Conservation (phyloP, 2,113 vertebrate genomes). For the Pelecanoides urinatrix region DNA sequence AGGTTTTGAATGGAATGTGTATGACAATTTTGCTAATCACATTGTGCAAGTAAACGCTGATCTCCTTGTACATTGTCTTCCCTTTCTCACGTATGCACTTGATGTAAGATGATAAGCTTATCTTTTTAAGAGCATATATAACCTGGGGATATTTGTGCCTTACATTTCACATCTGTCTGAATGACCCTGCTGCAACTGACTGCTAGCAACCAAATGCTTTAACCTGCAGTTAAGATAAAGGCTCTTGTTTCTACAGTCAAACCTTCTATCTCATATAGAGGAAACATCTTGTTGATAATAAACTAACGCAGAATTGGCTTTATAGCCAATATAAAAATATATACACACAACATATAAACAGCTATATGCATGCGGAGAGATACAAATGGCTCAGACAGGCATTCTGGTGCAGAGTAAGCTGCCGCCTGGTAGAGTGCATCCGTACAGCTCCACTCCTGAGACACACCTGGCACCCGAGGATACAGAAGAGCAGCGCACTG, state of each 20-base stretch:
- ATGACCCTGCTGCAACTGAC: background rate
- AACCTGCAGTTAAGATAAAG: background rate
- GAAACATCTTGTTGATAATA: background rate
- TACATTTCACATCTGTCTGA: background rate
- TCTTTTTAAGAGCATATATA: background rate
- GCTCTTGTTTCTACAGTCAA: background rate
- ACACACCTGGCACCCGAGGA: accelerated
- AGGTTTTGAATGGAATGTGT: background rate
- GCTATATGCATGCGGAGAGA: background rate
- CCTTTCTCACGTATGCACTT: background rate
- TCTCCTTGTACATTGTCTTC: background rate
- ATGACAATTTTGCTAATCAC: background rate
- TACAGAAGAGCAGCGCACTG: accelerated
- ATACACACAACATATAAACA: background rate
- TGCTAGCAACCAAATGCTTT: background rate
- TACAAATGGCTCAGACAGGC: background rate
- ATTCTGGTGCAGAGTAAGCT: background rate
- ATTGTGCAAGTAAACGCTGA: background rate
- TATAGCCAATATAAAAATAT: background rate
- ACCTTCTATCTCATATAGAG: background rate
- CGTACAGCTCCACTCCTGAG: background rate
- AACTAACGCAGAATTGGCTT: background rate
- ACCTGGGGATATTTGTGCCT: background rate
- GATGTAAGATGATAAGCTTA: background rate
- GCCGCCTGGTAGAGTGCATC: background rate